These are phyloP conservation scores for Amphiprion percula DNA, from an alignment of 2,113 vertebrate genomes.

Conservation along the genomic window DNA sequence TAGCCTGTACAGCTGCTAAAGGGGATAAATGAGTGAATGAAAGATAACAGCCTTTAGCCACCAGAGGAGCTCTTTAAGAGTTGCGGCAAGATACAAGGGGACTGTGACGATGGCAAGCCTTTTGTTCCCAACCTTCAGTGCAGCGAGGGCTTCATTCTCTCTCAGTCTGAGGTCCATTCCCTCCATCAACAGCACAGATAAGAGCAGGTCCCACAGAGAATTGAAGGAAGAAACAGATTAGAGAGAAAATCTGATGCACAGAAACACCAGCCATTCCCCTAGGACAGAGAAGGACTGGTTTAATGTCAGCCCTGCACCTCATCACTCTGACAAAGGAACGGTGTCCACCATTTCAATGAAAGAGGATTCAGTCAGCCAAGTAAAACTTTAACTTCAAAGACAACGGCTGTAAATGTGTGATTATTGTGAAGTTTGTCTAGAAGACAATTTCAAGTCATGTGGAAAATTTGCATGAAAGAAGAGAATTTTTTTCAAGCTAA, in stretches of 20 bases:
- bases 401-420: not conserved
- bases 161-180: slow-evolving; percentile 50
- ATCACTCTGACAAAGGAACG: slow-evolving; percentile 47
- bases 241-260: slow-evolving; percentile 71
- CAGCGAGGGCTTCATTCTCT: slow-evolving; percentile 53
- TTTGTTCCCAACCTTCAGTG: slow-evolving; percentile 70
- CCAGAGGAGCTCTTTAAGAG: slow-evolving; percentile 54
- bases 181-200: slow-evolving; percentile 70
- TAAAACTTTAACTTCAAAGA: not conserved
- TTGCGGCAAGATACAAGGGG: slow-evolving; percentile 43
- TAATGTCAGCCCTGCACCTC: slow-evolving; percentile 61
- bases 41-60: slow-evolving; percentile 49
- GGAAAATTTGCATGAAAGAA: slow-evolving; percentile 1
- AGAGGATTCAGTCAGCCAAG: slow-evolving; percentile 1
- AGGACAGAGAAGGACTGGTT: slow-evolving; percentile 49
- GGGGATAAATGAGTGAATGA: slow-evolving; percentile 47
- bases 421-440: not conserved
- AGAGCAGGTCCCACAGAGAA: slow-evolving; percentile 71
- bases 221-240: slow-evolving; percentile 74
- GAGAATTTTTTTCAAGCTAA: not conserved
- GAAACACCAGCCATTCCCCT: slow-evolving; percentile 53
- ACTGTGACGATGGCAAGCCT: slow-evolving; percentile 51
- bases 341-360: slow-evolving; percentile 36
- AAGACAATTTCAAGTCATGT: not conserved
- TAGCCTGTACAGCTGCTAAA: slow-evolving; percentile 43